These are phyloP conservation scores for Neosilurus mollespiculum DNA, from an alignment of 2,797 vertebrate genomes.

Conservation along the genomic window DNA sequence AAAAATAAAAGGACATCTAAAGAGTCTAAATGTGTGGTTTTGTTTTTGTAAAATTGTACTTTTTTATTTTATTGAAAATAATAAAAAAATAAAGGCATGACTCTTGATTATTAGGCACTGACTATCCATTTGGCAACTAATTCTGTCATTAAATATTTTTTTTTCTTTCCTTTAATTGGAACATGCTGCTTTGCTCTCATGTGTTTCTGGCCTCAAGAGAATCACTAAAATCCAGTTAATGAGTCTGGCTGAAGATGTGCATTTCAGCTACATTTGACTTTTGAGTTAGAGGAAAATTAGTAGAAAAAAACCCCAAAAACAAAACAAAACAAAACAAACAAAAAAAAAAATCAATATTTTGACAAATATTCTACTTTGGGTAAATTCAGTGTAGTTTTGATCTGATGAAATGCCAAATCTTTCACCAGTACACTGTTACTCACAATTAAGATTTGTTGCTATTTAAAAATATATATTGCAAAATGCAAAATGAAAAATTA, in stretches of 20 bases:
- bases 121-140: not conserved
- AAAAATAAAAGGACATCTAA: not conserved
- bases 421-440: not conserved
- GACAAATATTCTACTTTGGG: too few relatives aligned
- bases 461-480: too few relatives aligned
- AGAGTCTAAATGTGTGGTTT: not conserved
- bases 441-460: not conserved
- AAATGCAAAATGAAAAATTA: too few relatives aligned
- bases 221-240: not conserved
- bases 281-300: too few relatives aligned
- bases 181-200: not conserved
- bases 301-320: too few relatives aligned
- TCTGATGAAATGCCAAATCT: not conserved
- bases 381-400: not conserved
- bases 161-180: too few relatives aligned
- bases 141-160: not conserved
- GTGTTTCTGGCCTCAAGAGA: not conserved
- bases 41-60: too few relatives aligned
- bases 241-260: too few relatives aligned
- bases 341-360: not conserved
- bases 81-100: not conserved
- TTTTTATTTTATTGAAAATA: not conserved
- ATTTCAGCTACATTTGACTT: too few relatives aligned
- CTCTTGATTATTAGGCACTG: not conserved
- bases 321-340: too few relatives aligned